Percentiles rank a stretch among this genome's conserved stretches.
Conservation (phyloP, 2,888 invertebrate genomes). For the Acanthacorydalis orientalis region DNA sequence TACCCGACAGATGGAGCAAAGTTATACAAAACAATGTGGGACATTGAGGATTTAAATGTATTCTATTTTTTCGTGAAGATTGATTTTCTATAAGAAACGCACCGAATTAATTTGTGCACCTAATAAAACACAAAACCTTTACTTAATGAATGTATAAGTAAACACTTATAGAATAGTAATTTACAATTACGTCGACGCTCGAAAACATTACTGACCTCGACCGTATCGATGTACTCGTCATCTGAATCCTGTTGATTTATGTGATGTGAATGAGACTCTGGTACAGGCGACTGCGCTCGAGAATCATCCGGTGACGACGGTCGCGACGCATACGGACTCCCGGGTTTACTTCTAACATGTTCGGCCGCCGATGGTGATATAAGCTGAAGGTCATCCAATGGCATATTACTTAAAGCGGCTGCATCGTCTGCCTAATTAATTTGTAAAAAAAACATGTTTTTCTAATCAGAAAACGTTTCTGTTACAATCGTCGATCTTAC, state of each 20-base stretch:
- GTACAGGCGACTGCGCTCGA: slow-evolving; percentile 7
- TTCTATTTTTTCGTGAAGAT: too few species aligned
- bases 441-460: background rate
- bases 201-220: slow-evolving; percentile 37
- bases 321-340: slow-evolving; percentile 38
- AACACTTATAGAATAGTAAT: too few species aligned
- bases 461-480: too few species aligned
- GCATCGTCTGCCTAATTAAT: slow-evolving; percentile 27
- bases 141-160: too few species aligned
- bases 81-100: too few species aligned
- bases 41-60: too few species aligned
- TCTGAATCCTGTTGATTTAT: slow-evolving; percentile 43
- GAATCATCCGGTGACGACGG: slow-evolving; percentile 13
- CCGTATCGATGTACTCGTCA: slow-evolving; percentile 66
- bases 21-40: too few species aligned
- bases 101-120: too few species aligned
- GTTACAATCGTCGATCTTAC: too few species aligned
- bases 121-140: too few species aligned
- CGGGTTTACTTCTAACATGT: slow-evolving; percentile 49
- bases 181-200: too few species aligned
- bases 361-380: slow-evolving; percentile 62
- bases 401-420: slow-evolving; percentile 52
- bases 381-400: slow-evolving; percentile 54
- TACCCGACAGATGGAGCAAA: too few species aligned
- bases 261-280: slow-evolving; percentile 3